A percentile compares a stretch with the other conserved stretches of the same genome.
These are phyloP conservation scores for Drosophila barbarae DNA, from an alignment of 2,888 invertebrate species.

Conservation along the genomic window DNA sequence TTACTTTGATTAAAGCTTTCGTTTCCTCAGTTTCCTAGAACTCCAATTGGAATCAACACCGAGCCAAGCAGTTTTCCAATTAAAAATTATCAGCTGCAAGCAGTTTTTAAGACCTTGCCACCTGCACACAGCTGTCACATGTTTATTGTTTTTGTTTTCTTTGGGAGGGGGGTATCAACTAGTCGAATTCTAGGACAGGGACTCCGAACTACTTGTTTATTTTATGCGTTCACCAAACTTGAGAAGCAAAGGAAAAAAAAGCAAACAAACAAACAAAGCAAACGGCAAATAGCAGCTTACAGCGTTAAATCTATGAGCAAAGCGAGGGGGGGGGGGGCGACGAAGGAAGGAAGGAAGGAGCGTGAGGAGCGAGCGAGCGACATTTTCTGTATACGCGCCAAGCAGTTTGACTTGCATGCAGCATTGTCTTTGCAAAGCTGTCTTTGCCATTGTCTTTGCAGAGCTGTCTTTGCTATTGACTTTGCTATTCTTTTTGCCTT, in stretches of 20 bases:
- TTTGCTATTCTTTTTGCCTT: slow-evolving; percentile 2
- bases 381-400: slow-evolving; percentile 66
- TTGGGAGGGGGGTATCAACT: slow-evolving; percentile 21
- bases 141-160: slow-evolving; percentile 1
- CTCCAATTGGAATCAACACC: background rate
- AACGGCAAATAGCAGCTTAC: slow-evolving; percentile 25
- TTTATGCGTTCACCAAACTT: slow-evolving; percentile 62
- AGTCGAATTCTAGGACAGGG: slow-evolving; percentile 23
- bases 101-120: slow-evolving; percentile 8
- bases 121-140: slow-evolving; percentile 12
- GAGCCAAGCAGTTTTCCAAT: background rate
- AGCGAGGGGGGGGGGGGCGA: background rate
- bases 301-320: slow-evolving; percentile 29
- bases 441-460: slow-evolving; percentile 19
- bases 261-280: slow-evolving; percentile 47
- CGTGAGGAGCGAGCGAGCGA: slow-evolving; percentile 48
- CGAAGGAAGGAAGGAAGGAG: slow-evolving; percentile 19
- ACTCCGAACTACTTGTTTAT: slow-evolving; percentile 31
- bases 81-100: slow-evolving; percentile 2
- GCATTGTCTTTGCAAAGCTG: slow-evolving; percentile 19
- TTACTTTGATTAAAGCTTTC: background rate
- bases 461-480: slow-evolving; percentile 13
- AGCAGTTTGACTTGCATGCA: slow-evolving; percentile 32
- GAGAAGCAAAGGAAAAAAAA: slow-evolving; percentile 46
- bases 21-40: background rate